Conservation (phyloP, 2,113 vertebrate genomes). For the Cyanoliseus patagonus region DNA sequence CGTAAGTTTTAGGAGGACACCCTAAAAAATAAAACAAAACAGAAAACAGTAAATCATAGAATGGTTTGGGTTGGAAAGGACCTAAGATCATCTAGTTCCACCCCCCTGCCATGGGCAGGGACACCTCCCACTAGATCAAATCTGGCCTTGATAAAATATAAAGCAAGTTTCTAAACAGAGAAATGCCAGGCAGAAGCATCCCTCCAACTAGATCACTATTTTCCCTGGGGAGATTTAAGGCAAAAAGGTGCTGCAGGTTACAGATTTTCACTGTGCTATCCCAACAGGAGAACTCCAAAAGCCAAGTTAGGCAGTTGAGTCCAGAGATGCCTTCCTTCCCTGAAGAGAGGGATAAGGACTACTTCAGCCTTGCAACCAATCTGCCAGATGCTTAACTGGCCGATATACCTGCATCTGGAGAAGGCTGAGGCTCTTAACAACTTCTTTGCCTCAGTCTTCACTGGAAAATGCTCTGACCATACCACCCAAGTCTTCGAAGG, state of each 20-base stretch:
- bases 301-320: background rate
- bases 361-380: background rate
- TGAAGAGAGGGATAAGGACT: no score
- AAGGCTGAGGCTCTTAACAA: no score
- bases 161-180: background rate
- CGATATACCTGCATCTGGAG: background rate
- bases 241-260: background rate
- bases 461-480: no score
- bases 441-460: no score
- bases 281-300: background rate
- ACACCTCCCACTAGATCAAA: background rate
- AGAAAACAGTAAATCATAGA: background rate
- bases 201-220: background rate
- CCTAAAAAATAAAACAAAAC: background rate
- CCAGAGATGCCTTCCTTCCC: background rate
- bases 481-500: no score
- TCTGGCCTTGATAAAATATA: background rate
- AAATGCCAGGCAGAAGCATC: background rate
- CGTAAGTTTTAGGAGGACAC: background rate
- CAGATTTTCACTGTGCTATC: background rate
- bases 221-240: background rate
- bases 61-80: background rate
- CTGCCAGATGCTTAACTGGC: background rate
- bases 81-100: background rate
- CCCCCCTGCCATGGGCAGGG: background rate